Percentiles rank a stretch among this genome's conserved stretches.
phyloP scores from a whole-genome alignment of 2,113 vertebrate genomes.

The Turdus rufiventris region DNA sequence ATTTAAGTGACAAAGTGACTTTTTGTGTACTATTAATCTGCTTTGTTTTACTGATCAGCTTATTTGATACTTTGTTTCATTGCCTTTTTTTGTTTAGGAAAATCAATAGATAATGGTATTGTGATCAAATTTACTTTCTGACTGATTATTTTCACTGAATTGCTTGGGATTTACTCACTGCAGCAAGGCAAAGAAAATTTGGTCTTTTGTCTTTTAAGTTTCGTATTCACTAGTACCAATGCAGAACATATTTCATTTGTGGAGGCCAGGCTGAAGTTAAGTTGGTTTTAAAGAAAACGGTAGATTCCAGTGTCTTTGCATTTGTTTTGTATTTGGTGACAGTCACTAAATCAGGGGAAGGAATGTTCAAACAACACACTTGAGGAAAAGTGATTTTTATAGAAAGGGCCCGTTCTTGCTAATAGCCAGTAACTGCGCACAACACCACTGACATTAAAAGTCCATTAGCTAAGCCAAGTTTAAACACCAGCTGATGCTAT shows the following conservation, averaged over 20 bases:
- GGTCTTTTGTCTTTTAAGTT: constrained; percentile 19
- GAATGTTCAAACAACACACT: constrained; percentile 82
- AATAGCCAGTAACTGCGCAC: constrained; percentile 77
- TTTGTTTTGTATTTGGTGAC: constrained; percentile 79
- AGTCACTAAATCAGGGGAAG: constrained; percentile 80
- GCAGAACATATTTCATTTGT: constrained; percentile 12
- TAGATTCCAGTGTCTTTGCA: constrained; percentile 65
- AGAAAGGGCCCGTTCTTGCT: constrained; percentile 74
- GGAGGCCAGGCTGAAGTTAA: constrained; percentile 61
- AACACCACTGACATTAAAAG: constrained; percentile 85
- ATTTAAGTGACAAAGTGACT: neutral
- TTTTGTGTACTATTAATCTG: neutral
- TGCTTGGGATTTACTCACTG: neutral
- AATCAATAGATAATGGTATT: neutral
- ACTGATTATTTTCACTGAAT: neutral
- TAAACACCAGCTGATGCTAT: constrained; percentile 84
- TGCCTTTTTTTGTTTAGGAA: neutral
- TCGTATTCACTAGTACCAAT: neutral
- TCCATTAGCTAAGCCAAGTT: constrained; percentile 87
- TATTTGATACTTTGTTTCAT: neutral
- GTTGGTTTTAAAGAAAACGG: constrained; percentile 76
- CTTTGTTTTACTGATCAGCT: neutral
- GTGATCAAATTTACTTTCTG: neutral
- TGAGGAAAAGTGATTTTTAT: constrained; percentile 76
- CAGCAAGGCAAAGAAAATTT: neutral